Evolutionary conservation across 1,140 invertebrate genomes (phyloP).

Genomic region (Drosophila kohkoa): DNA sequence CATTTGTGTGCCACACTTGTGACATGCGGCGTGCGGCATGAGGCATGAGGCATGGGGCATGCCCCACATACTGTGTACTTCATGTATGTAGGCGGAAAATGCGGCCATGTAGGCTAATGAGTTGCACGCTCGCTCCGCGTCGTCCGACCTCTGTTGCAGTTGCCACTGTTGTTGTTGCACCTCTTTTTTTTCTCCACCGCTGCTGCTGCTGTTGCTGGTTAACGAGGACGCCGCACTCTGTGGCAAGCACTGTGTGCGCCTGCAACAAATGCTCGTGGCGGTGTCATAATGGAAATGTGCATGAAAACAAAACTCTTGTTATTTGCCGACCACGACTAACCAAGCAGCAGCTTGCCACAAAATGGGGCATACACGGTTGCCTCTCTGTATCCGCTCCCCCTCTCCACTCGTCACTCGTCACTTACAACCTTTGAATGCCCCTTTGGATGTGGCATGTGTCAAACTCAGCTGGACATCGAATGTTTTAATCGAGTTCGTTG

Average conservation of each 20-base stretch:
- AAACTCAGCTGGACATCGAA: conserved; percentile 10
- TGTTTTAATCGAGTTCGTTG: not conserved
- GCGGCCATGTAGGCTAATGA: conserved; percentile 80
- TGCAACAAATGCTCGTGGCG: conserved; percentile 46
- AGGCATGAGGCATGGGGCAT: conserved; percentile 29
- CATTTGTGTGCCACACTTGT: conserved; percentile 71
- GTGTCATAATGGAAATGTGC: conserved; percentile 52
- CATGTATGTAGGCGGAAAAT: conserved; percentile 73
- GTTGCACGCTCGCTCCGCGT: conserved; percentile 47
- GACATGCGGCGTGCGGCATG: conserved; percentile 34
- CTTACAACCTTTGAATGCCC: not conserved
- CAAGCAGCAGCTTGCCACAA: conserved; percentile 20
- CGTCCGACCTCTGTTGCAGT: conserved; percentile 35
- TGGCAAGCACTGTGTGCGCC: conserved; percentile 16
- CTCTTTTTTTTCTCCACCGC: conserved; percentile 30
- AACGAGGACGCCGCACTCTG: conserved; percentile 61
- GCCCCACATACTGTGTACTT: conserved; percentile 23
- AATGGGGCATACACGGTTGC: not conserved
- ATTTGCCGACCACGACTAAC: conserved; percentile 12
- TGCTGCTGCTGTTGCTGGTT: conserved; percentile 22
- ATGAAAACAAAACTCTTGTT: conserved; percentile 31
- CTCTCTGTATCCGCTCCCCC: too few relatives aligned
- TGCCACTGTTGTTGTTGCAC: conserved; percentile 30
- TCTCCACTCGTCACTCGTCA: not conserved
- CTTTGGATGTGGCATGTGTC: too few relatives aligned